Conservation (phyloP, 2,888 invertebrate species). For the Drosophila pseudotalamancana region DNA sequence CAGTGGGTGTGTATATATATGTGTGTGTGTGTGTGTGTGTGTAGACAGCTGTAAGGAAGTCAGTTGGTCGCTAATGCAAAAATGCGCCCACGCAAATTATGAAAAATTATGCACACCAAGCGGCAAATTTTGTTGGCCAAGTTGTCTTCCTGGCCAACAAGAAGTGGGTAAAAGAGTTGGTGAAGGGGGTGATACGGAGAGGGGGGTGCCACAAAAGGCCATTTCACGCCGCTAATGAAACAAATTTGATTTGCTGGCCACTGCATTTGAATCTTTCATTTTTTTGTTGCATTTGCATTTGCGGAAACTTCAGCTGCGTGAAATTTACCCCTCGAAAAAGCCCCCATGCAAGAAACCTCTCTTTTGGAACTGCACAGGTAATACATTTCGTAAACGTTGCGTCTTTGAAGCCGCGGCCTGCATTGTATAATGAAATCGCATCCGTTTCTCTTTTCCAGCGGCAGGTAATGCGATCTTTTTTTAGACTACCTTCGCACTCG, state of each 20-base stretch:
- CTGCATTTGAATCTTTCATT: slow-evolving; percentile 37
- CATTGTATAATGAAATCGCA: slow-evolving; percentile 62
- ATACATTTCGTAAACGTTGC: slow-evolving; percentile 62
- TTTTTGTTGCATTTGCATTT: slow-evolving; percentile 26
- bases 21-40: slow-evolving; percentile 20
- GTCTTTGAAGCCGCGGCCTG: slow-evolving; percentile 29
- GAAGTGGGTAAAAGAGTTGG: too few relatives aligned
- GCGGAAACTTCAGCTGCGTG: slow-evolving; percentile 68
- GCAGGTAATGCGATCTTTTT: slow-evolving; percentile 72
- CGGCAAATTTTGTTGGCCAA: slow-evolving; percentile 45
- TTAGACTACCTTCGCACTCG: slow-evolving; percentile 44
- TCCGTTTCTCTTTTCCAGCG: slow-evolving; percentile 34
- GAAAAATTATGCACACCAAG: slow-evolving; percentile 75
- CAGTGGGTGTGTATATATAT: slow-evolving; percentile 6
- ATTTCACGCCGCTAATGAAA: slow-evolving; percentile 79
- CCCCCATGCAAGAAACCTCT: neutral
- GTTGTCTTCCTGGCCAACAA: slow-evolving; percentile 48
- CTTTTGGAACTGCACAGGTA: too few relatives aligned
- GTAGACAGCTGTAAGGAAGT: slow-evolving; percentile 72
- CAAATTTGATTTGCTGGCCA: slow-evolving; percentile 76
- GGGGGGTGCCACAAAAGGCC: slow-evolving; percentile 60
- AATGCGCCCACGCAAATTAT: slow-evolving; percentile 75
- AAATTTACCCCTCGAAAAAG: slow-evolving; percentile 1
- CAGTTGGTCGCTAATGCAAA: slow-evolving; percentile 72
- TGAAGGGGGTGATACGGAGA: neutral